Evolutionary conservation across 2,888 invertebrate species (phyloP).

Genomic region (Himalopsyche kuldschensis): DNA sequence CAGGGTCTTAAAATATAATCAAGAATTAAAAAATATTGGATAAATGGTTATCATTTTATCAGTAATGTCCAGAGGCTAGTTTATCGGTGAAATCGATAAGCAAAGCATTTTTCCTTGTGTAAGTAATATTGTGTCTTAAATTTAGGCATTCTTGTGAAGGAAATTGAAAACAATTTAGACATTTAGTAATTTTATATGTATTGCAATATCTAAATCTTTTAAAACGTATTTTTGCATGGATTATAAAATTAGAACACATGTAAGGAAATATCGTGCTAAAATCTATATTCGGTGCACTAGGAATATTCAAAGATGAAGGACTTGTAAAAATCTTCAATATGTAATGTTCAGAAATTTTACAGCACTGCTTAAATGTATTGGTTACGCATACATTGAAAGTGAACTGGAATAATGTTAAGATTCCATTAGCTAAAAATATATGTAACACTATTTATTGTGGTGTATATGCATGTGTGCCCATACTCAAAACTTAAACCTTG

Average conservation of each 20-base stretch:
- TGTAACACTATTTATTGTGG: neutral
- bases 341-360: neutral
- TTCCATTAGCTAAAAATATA: too few species aligned
- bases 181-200: too few species aligned
- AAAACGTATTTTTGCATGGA: too few species aligned
- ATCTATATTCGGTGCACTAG: neutral
- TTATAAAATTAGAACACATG: too few species aligned
- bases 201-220: too few species aligned
- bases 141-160: too few species aligned
- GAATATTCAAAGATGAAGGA: neutral
- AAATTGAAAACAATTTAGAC: too few species aligned
- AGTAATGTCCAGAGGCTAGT: neutral
- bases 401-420: too few species aligned
- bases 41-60: neutral
- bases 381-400: neutral
- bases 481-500: neutral
- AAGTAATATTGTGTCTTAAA: neutral
- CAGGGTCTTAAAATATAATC: neutral
- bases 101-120: neutral
- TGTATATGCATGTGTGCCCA: neutral
- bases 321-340: neutral
- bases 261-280: neutral
- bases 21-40: neutral
- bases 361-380: neutral
- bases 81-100: neutral